Base-by-base conservation (phyloP, 2,113 vertebrate species). In the Chamaea fasciata region DNA sequence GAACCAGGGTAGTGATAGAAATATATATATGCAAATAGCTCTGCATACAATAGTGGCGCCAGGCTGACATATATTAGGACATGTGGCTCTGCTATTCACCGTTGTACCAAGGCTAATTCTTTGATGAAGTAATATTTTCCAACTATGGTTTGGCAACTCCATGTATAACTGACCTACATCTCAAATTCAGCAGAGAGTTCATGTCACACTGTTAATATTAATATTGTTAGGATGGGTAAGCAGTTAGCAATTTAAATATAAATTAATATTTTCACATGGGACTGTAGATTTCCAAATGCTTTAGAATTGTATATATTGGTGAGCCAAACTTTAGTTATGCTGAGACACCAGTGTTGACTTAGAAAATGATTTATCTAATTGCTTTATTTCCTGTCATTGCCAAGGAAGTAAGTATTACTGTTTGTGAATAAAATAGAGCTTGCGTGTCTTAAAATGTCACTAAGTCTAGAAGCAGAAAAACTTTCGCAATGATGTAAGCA, bases 111-210 rank as follows among this genome's bases (percentile, higher is more conserved):
- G 65, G 76, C 92, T 90, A 67, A 93, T 94, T 94, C 91, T 96
- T 96, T 91, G 94, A 94, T 97, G 95, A 96, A 96, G 96, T 97
- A 96, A 97, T 96, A 92, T 95, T 97, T 97, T 96, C 96, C 96
- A 91, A 0, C 90, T 88, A 13, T 44, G 78, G 71, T 90, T 96
- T 97, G 96, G 95, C 96, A 96, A 68, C 84, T 70, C 70, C 42
- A 0, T 56, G 62, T 62, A 68, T 70, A 92, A 89, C 93, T 95
- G 94, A 96, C 94, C 90, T 94, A 90, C 86, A 86, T 93, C 90
- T 91, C 81, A 65, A 93, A 96, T 92, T 95, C 89, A 93, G 82
- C 83, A 78, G 96, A 95, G 95, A 92, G 64, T 96, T 97, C 94
- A 64, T 91, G 95, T 96, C 94, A 94, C 84, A 59, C 92, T 88